These are phyloP conservation scores for Carcina quercana DNA, from an alignment of 2,888 invertebrate species.

Conservation along the genomic window DNA sequence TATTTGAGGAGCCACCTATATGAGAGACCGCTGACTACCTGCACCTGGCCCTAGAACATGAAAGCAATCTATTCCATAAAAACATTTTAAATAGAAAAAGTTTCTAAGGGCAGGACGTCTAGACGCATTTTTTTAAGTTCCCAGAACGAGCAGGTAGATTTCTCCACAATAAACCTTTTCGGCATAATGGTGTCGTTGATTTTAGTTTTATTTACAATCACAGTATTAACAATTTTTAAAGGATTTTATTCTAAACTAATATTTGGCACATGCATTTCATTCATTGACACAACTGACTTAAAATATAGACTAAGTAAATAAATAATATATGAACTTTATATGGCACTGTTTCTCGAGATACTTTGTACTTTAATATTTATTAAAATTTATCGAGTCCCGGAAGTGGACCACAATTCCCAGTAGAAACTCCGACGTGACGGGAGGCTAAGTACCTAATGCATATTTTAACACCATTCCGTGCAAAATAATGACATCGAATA, in stretches of 20 bases:
- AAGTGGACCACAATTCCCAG: too few relatives aligned
- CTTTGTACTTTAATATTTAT: neutral
- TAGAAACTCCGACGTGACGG: too few relatives aligned
- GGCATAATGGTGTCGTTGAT: too few relatives aligned
- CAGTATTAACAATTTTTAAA: too few relatives aligned
- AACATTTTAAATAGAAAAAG: slow-evolving; percentile 59
- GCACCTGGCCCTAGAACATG: slow-evolving; percentile 58
- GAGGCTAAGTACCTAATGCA: too few relatives aligned
- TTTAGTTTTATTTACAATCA: too few relatives aligned
- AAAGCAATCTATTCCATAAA: slow-evolving; percentile 55
- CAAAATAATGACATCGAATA: too few relatives aligned
- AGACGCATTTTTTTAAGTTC: slow-evolving; percentile 59
- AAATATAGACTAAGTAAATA: too few relatives aligned
- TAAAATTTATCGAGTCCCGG: neutral
- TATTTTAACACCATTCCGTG: too few relatives aligned
- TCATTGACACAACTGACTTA: neutral
- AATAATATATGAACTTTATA: too few relatives aligned
- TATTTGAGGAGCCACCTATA: slow-evolving; percentile 37
- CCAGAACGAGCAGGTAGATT: slow-evolving; percentile 60
- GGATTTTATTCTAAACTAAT: neutral
- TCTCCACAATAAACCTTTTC: slow-evolving; percentile 35
- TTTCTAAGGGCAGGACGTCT: slow-evolving; percentile 67
- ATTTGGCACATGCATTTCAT: neutral
- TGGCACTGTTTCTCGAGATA: neutral
- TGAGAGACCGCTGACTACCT: slow-evolving; percentile 49